Base-by-base conservation (phyloP, 1,140 invertebrate species). In the Panagrolaimus sp. region DNA sequence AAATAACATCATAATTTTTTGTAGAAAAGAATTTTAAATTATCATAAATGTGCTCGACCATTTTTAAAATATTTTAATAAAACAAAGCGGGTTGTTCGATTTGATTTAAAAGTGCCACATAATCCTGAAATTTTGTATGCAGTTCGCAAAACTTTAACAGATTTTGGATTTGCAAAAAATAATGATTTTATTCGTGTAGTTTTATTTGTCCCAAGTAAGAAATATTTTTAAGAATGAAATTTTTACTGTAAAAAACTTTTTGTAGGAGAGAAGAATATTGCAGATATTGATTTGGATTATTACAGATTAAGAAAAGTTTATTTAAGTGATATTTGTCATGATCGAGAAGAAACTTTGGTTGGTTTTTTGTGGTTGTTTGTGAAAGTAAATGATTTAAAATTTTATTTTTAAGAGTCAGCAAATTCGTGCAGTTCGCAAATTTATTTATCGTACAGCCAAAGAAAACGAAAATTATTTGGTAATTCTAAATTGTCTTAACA, bases 181-280 rank as follows among this genome's bases (percentile, higher is more conserved):
- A 79, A 74, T 61, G 77, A 81, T 48, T 77, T 66, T 31, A 77
- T 77, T 69, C 72, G 77, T 8, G 78, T 79, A 38, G 76, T 79
- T 31, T 63, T 79, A 8, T 79, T 79, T 62, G 61, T 81, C 27
- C 61, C 42, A 16, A 68, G 74, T 75, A 61, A 73, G 71, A n/a
- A 67, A 9, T 4, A 5, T 14, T 42, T 73, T 66, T 72, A 9
- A n/a, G n/a, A n/a, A n/a, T n/a, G n/a, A n/a, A n/a, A n/a, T n/a
- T 9, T 5, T 63, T 46, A 14, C 38, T 14, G 38, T 44, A 5
- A 20, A 51, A 61, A 14, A 63, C 42, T 47, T 76, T 70, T 48
- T 81, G 76, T 57, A 42, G 76, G 81, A 61, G 11, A 51, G 4
- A 70, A 79, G 62, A 45, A 68, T 9, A 77, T 57, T 13, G 68